Base-by-base conservation (phyloP, 2,888 invertebrate genomes). In the Tenodera sinensis region DNA sequence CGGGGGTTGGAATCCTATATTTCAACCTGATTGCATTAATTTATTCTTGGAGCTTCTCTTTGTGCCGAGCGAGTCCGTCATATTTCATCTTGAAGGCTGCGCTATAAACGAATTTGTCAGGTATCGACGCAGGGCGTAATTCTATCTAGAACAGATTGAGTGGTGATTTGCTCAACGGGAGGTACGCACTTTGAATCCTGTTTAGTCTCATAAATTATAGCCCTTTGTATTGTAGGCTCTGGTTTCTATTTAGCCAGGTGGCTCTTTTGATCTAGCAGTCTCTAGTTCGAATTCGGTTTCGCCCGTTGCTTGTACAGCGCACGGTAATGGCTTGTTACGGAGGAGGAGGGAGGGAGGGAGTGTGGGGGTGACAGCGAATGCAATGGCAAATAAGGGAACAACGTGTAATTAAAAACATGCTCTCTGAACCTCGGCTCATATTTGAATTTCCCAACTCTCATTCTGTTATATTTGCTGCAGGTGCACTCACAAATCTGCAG, bases 301-400 rank as follows among this genome's bases (percentile, higher is more conserved):
- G 82, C 83, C 28, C 87, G 87, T 42, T 87, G 34, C 83, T 83
- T 71, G 54, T 71, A 71, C 54, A 71, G 54, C 15, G 54, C 25
- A 71, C 54, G 83, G 87, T 87, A 87, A 83, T 87, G 87, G 42
- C 28, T 34, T 82, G 87, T 87, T 87, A 42, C 85, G 47, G 85
- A 85, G 54, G 42, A 85, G 15, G 28, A 54, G 27, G 28, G 47
- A 54, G 54, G 54, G 42, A 85, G 15, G 28, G 85, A 42, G 28
- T 15, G 84, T 30, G 84, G 27, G 47, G 28, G 81, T 86, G 71
- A 83, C 28, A 87, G 82, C 81, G 83, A 89, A 85, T 86, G 47
- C 84, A 85, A 86, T 27, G 28, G 86, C 86, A 86, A 89, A 86
- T 86, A 89, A 89, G 86, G 85, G 47, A 85, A 88, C 25, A 71